A percentile compares a stretch with the other conserved stretches of the same genome.
phyloP scores from a whole-genome alignment of 2,113 vertebrate species.

The Verasper variegatus region DNA sequence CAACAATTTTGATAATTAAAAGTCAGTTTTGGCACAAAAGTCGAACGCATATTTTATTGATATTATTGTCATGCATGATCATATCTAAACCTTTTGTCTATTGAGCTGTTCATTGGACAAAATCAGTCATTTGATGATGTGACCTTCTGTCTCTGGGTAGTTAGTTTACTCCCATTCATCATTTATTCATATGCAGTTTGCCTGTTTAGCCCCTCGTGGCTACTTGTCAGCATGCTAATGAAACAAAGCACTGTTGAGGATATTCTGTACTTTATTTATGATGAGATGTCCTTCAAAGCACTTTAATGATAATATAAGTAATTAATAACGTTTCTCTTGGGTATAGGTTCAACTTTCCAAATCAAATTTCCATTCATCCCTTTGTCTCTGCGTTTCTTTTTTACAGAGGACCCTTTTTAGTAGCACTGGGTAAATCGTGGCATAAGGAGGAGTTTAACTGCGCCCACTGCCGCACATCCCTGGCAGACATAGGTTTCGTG shows the following conservation, averaged over 20 bases:
- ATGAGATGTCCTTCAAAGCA: background rate
- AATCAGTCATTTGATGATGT: too few species aligned
- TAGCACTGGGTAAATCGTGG: conserved; percentile 97
- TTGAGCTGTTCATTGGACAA: too few species aligned
- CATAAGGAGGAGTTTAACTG: conserved; percentile 98
- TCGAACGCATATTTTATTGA: too few species aligned
- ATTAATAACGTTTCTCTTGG: too few species aligned
- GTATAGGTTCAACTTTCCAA: too few species aligned
- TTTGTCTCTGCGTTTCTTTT: background rate
- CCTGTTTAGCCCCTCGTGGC: background rate
- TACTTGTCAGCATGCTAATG: background rate
- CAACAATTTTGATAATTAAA: too few species aligned
- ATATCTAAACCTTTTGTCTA: too few species aligned
- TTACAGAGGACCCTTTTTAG: conserved; percentile 93
- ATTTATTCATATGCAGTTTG: background rate
- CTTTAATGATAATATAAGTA: background rate
- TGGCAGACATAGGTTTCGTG: conserved; percentile 95
- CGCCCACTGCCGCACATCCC: conserved; percentile 89
- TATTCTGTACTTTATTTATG: background rate
- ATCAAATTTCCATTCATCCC: background rate
- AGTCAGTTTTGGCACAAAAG: too few species aligned
- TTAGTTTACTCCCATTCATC: background rate
- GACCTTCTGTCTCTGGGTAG: too few species aligned
- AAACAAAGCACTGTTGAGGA: background rate
- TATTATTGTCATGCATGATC: too few species aligned